A percentile compares a stretch with the other conserved stretches of the same genome.
These are phyloP conservation scores for Athene cunicularia DNA, from an alignment of 2,113 vertebrate species.

Conservation along the genomic window DNA sequence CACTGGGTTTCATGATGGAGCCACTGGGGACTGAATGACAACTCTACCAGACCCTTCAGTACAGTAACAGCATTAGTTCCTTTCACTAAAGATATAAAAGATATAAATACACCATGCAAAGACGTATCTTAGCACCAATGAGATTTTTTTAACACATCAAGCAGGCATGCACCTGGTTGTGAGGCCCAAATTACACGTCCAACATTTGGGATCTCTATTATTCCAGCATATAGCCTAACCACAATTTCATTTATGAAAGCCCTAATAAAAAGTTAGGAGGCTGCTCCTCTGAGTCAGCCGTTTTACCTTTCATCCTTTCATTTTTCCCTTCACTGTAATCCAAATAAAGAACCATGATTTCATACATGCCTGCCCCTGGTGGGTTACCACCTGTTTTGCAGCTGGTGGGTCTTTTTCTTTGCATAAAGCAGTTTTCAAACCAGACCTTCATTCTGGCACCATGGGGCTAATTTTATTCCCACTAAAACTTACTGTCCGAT, in stretches of 20 bases:
- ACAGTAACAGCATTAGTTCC: not conserved
- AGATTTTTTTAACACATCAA: not conserved
- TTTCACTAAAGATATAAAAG: not conserved
- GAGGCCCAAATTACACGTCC: not conserved
- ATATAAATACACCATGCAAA: not conserved
- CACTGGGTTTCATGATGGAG: not conserved
- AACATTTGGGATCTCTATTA: not conserved
- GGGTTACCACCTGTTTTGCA: constrained; percentile 50
- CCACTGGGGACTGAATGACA: not conserved
- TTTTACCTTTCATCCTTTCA: not conserved
- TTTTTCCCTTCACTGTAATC: not conserved
- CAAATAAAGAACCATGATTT: constrained; percentile 26
- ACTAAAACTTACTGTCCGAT: not conserved
- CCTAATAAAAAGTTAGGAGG: not conserved
- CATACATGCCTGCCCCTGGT: constrained; percentile 1
- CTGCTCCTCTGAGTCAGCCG: not conserved
- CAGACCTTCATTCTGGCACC: constrained; percentile 7
- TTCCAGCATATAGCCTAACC: not conserved
- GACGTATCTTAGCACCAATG: not conserved
- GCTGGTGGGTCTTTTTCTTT: not conserved
- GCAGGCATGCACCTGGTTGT: not conserved
- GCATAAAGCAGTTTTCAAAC: not conserved
- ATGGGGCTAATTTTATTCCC: not conserved
- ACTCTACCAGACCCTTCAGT: not conserved
- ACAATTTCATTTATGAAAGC: not conserved